Evolutionary conservation across 1,140 invertebrate genomes (phyloP).

Genomic region (honey bee (Apis mellifera)): Amel_HAv3.1 CM009931.2:2291001-2291500

Average conservation of each 20-base stretch:
- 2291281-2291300: conserved; percentile 77
- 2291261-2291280: conserved; percentile 78
- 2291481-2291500: too few species aligned
- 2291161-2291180: conserved; percentile 54
- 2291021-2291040: too few species aligned
- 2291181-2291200: conserved; percentile 73
- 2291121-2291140: conserved; percentile 3
- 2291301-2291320: conserved; percentile 55
- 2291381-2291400: not conserved
- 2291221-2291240: conserved; percentile 59
- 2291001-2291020: too few species aligned
- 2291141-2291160: conserved; percentile 9
- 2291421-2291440: too few species aligned
- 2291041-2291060: too few species aligned
- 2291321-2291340: conserved; percentile 12
- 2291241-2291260: conserved; percentile 78
- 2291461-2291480: too few species aligned
- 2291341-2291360: conserved; percentile 1
- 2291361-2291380: conserved; percentile 26
- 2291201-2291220: conserved; percentile 66
- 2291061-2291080: not conserved
- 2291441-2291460: not conserved
- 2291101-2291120: not conserved
- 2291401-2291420: not conserved
- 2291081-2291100: conserved; percentile 28